Evolutionary conservation across 2,888 invertebrate genomes (phyloP).

Genomic region (Plebejus argus): DNA sequence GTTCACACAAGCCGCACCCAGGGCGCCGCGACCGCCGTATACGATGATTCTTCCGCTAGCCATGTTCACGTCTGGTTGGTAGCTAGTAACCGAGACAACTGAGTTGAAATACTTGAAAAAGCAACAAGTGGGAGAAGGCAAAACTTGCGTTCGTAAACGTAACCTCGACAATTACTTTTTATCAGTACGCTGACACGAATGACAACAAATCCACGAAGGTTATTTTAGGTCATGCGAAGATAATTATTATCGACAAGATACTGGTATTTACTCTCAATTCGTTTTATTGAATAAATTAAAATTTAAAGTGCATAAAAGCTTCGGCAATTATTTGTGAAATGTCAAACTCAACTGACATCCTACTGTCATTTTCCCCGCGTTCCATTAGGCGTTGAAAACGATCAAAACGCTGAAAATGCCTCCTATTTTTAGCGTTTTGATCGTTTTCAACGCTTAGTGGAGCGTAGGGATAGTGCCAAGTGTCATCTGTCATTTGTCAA

Average conservation of each 20-base stretch:
- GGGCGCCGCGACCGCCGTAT: constrained; percentile 97
- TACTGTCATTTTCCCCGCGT: no score
- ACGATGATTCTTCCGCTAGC: constrained; percentile 89
- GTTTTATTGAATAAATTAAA: neutral
- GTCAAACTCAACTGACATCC: neutral
- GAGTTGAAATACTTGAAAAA: constrained; percentile 36
- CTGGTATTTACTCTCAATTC: neutral
- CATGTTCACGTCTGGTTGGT: constrained; percentile 64
- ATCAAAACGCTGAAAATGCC: no score
- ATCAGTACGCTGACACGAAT: constrained; percentile 46
- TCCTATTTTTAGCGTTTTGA: no score
- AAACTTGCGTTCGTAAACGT: constrained; percentile 49
- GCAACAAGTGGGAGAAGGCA: constrained; percentile 38
- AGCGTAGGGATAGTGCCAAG: no score
- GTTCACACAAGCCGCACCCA: constrained; percentile 93
- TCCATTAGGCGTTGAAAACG: no score
- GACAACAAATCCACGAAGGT: constrained; percentile 46
- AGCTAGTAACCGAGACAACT: constrained; percentile 53
- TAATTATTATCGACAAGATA: constrained; percentile 25
- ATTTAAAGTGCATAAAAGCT: neutral
- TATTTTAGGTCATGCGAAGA: constrained; percentile 36
- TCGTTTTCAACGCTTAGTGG: no score
- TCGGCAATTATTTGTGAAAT: neutral
- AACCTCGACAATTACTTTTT: constrained; percentile 72
- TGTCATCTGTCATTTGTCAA: no score